Evolutionary conservation across 2,888 invertebrate genomes (phyloP).

Genomic region (Agrilus biguttatus): DNA sequence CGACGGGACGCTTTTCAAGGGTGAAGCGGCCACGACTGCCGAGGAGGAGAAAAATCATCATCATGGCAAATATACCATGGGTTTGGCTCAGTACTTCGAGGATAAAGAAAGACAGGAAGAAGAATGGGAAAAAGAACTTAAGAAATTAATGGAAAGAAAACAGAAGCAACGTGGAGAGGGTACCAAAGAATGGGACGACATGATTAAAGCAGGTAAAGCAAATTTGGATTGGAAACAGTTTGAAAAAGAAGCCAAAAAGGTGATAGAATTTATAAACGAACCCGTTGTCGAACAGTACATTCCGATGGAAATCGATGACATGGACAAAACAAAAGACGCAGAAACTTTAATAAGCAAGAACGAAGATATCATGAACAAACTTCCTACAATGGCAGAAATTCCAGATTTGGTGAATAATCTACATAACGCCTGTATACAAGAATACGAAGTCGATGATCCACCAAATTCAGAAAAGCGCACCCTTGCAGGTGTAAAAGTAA

Average conservation of each 20-base stretch:
- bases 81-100: conserved; percentile 59
- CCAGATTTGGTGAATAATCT: conserved; percentile 47
- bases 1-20: conserved; percentile 42
- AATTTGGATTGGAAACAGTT: conserved; percentile 50
- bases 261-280: conserved; percentile 30
- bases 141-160: conserved; percentile 23
- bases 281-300: conserved; percentile 21
- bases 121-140: conserved; percentile 38
- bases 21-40: conserved; percentile 52
- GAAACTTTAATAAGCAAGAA: conserved; percentile 38
- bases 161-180: conserved; percentile 28
- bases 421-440: conserved; percentile 40
- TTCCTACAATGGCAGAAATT: conserved; percentile 50
- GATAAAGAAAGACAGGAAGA: conserved; percentile 59
- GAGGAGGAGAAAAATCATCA: conserved; percentile 35
- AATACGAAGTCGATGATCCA: conserved; percentile 31
- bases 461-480: conserved; percentile 10
- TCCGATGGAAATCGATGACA: conserved; percentile 38
- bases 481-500: conserved; percentile 26
- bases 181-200: conserved; percentile 40
- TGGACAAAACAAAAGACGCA: conserved; percentile 44
- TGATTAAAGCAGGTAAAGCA: conserved; percentile 47
- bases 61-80: conserved; percentile 44
- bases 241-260: conserved; percentile 41
- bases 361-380: conserved; percentile 35